Percentiles rank a stretch among this genome's conserved stretches.
Conservation (phyloP, 2,113 vertebrate species). For the Mixornis gularis region DNA sequence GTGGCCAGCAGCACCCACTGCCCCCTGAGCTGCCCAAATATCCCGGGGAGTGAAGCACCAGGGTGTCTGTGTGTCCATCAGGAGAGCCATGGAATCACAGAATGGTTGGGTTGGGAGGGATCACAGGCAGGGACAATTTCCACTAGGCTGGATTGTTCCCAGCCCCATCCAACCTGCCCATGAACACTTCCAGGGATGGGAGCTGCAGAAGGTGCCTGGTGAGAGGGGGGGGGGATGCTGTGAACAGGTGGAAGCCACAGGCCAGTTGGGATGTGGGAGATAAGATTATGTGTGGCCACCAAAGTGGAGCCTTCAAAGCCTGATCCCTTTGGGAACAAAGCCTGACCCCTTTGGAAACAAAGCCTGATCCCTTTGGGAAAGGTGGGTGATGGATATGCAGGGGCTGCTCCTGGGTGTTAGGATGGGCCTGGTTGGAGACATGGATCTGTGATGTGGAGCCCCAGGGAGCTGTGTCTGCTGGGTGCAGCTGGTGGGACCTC, state of each 20-base stretch:
- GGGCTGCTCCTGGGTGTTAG: not conserved
- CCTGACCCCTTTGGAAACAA: not conserved
- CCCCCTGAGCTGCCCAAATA: not conserved
- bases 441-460: rapidly evolving
- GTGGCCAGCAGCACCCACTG: not conserved
- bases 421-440: not conserved
- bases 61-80: rapidly evolving
- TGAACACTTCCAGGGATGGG: not conserved
- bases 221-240: not conserved
- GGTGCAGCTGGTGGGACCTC: not conserved
- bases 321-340: not conserved
- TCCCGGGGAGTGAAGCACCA: rapidly evolving
- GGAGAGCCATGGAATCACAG: not conserved
- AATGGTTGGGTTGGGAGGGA: not conserved
- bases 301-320: not conserved
- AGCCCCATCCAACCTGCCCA: not conserved
- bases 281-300: not conserved
- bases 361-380: not conserved
- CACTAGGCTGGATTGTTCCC: not conserved
- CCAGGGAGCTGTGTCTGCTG: not conserved
- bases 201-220: not conserved
- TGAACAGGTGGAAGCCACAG: not conserved
- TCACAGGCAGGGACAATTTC: not conserved
- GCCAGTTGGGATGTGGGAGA: not conserved
- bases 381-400: not conserved